Evolutionary conservation across 2,113 vertebrate genomes (phyloP), one percentile per base, ranked within the genome.

Genomic region (Lanius ludovicianus): DNA sequence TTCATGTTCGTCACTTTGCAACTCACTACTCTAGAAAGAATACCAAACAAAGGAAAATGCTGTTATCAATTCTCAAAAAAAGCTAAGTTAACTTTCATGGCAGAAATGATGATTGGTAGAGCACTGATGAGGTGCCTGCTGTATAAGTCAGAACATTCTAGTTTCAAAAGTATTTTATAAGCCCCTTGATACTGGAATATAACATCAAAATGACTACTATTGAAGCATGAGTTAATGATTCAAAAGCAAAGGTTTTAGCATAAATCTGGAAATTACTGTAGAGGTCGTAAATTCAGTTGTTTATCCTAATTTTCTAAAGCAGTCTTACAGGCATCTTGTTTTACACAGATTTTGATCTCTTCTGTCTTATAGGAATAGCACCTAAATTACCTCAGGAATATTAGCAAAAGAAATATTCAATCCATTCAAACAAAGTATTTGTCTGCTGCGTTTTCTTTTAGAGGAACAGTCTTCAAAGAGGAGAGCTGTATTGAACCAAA

Each of bases 151-250:
- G 37, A 94, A 56, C 25, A 64, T 50, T 25, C 31, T 89, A 55
- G 9, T 86, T 95, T 89, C 50, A 91, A 90, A 88, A 85, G 13
- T 62, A 33, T 91, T 92, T 92, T 80, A 41, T 65, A 80, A 90
- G 22, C 12, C n/a, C 46, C 75, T 83, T 85, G 31, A 69, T 65
- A 80, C 37, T 53, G 14, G n/a, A 73, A 57, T 65, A n/a, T 62
- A 69, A 18, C 15, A 37, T 53, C 31, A 22, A 79, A 87, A 91
- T 60, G 91, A 60, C 31, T 41, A 33, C 24, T 69, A 27, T 1
- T 73, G 41, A 71, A 85, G 33, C 22, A 64, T 41, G 20, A 82
- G 7, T 67, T 90, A 90, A 76, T 76, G 19, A 83, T n/a, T 91
- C 67, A 77, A 91, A 82, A 64, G 13, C 17, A 68, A 60, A 67